Evolutionary conservation across 2,888 invertebrate species (phyloP), one percentile per base, ranked within the genome.

Genomic region (Diloba caeruleocephala): DNA sequence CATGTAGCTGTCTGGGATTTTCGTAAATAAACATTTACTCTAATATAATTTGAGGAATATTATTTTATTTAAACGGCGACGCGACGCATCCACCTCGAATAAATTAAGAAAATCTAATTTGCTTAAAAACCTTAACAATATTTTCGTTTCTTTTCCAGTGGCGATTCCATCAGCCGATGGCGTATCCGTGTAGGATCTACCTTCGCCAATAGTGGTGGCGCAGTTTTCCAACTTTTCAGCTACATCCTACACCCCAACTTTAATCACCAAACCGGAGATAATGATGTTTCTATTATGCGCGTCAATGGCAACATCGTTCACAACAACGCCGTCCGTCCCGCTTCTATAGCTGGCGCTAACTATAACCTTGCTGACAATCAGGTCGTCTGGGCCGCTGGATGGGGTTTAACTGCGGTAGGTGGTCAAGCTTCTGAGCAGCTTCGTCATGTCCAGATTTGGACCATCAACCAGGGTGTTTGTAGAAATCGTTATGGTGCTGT

Each of bases 111-210:
- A 14, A 32, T 14, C 13, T 14, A 13, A 3, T 15, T 15, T 17
- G 5, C 13, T 10, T 21, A 0, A 32, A n/a, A 15, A 9, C 0
- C 9, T 26, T 28, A 3, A n/a, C 10, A 21, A 13, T 15, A 3
- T 1, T 7, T n/a, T 4, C 5, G 0, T 13, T 26, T 28, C 25
- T 51, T 21, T 76, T 74, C 2, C 51, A 84, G 81, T 1, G 74
- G 75, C 9, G 73, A 79, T 14, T 26, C 60, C 1, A 31, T 37
- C 0, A 21, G 3, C 5, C 73, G 70, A n/a, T 87, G 81, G 82
- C 85, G 79, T 4, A 46, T 70, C 3, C 83, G 84, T 14, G 62
- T 82, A 0, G 88, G 87, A 3, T 87, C 86, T 9, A 69, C 74
- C 4, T 75, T 43, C 50, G 78, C 81, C 3, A 83, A 79, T 66